Evolutionary conservation across 1,140 invertebrate species (phyloP).

Genomic region (Melitaea cinxia): DNA sequence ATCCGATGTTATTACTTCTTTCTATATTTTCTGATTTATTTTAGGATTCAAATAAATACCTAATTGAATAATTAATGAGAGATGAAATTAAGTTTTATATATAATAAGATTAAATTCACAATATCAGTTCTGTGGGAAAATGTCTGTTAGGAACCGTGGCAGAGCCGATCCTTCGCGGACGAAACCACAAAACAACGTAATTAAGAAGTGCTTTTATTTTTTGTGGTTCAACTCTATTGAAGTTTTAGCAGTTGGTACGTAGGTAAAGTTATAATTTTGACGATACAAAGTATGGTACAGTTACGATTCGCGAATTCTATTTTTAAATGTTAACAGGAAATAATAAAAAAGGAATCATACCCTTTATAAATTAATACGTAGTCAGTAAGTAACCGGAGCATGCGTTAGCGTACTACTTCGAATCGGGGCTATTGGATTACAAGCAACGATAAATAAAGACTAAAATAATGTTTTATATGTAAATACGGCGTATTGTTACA

Average conservation of each 20-base stretch:
- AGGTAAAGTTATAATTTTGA: background rate
- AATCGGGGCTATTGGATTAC: constrained; percentile 67
- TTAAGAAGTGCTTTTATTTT: background rate
- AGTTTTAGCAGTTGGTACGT: too few species aligned
- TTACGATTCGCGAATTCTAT: background rate
- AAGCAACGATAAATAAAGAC: constrained; percentile 68
- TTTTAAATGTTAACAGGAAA: constrained; percentile 8
- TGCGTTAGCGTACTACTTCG: constrained; percentile 47
- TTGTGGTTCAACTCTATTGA: too few species aligned
- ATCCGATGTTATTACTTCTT: too few species aligned
- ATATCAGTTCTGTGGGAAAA: background rate
- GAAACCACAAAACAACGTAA: background rate
- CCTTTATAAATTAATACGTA: constrained; percentile 63
- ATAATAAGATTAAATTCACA: too few species aligned
- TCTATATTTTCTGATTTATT: too few species aligned
- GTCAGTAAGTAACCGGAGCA: constrained; percentile 48
- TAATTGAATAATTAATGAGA: too few species aligned
- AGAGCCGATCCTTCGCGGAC: background rate
- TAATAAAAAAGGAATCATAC: constrained; percentile 36
- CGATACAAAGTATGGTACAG: background rate
- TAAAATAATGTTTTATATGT: constrained; percentile 79
- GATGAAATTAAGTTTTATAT: too few species aligned
- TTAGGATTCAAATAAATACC: too few species aligned
- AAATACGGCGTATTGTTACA: constrained; percentile 77
- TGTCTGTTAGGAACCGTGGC: background rate